Base-by-base conservation (phyloP, 2,888 invertebrate genomes). In the Alloplasta piceator region DNA sequence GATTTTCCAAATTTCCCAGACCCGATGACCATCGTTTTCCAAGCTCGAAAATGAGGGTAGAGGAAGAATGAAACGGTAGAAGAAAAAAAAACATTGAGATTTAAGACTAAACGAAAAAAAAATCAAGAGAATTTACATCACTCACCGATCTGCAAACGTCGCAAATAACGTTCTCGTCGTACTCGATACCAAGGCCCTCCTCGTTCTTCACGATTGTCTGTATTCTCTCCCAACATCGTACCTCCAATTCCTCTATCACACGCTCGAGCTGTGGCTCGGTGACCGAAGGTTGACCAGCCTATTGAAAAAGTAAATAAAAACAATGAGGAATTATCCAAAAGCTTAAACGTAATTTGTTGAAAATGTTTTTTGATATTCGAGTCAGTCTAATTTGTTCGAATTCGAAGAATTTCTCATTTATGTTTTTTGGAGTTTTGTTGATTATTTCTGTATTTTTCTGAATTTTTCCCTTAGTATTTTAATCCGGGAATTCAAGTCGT, bases 81-180 rank as follows among this genome's bases (percentile, higher is more conserved):
- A 66, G 12, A 12, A 50, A 56, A n/a, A 50, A 66, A 26, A 48
- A 56, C 39, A 68, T 14, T n/a, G 26, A 26, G 26, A 26, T 2
- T 26, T 26, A 26, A 26, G 26, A 26, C 26, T 48, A 39, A 61
- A 58, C 26, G 72, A 66, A 60, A 48, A 55, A 39, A 58, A 68
- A 71, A 74, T 43, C 12, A 72, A 72, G 14, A 43, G 9, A 70
- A 75, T 79, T 80, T 79, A 72, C 70, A 61, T 70, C 75, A 93
- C 94, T 93, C 92, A 95, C 95, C 89, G 98, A 98, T 90, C 98
- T 95, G 92, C 99, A 99, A 82, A 99, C 98, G 93, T 99, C 99
- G 93, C 99, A 99, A 87, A 99, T 98, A 83, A 99, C 98, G 93
- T 98, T 98, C 93, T 99, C 99, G 92, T 99, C 99, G 92, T 97